Conservation (phyloP, 2,113 vertebrate species). For the Eretmochelys imbricata region DNA sequence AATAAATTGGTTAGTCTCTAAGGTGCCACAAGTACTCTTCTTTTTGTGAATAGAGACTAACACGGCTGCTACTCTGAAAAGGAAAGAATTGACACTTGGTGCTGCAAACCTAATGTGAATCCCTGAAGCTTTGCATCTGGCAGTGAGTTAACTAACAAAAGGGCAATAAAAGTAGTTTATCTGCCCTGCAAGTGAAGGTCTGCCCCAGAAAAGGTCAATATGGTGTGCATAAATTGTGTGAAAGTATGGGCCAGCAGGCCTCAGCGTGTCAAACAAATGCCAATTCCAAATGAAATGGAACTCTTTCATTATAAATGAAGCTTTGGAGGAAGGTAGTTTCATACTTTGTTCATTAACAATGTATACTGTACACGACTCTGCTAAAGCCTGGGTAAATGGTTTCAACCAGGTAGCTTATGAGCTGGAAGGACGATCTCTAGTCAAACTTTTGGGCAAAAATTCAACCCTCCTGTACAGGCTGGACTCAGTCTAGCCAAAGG, state of each 20-base stretch:
- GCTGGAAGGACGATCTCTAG: not conserved
- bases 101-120: not conserved
- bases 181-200: not conserved
- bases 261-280: slow-evolving; percentile 9
- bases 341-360: slow-evolving; percentile 15
- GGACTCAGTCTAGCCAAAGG: not conserved
- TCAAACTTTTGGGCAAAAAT: not conserved
- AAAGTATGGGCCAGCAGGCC: not conserved
- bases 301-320: not conserved
- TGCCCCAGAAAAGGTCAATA: not conserved
- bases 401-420: slow-evolving; percentile 19
- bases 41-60: too few species aligned
- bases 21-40: too few species aligned
- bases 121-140: not conserved
- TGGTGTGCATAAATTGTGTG: not conserved
- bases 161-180: not conserved
- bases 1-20: too few species aligned
- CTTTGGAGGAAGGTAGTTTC: not conserved
- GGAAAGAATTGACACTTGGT: not conserved
- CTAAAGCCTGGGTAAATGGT: not conserved
- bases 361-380: not conserved
- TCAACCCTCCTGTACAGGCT: not conserved
- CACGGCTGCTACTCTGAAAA: too few species aligned
- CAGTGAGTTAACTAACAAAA: not conserved
- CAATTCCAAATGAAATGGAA: not conserved